Base-by-base conservation (phyloP, 2,888 invertebrate species). In the Hirtodrosophila alboralis region DNA sequence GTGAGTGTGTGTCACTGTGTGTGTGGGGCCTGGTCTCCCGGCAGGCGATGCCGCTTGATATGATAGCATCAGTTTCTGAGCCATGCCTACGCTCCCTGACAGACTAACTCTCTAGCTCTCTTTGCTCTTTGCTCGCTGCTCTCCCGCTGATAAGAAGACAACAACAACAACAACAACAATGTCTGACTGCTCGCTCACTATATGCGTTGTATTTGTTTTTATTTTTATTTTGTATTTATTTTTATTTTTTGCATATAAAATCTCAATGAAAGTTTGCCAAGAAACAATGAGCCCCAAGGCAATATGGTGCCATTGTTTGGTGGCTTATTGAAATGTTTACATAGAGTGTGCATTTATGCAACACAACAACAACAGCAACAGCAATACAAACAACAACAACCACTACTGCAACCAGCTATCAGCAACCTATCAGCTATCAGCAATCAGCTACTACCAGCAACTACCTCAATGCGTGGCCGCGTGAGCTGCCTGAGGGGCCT, bases 241-340 rank as follows among this genome's bases (percentile, higher is more conserved):
- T 58, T 34, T 23, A 37, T 49, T 68, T 75, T 63, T 74, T 68
- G 79, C 84, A 51, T 71, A 79, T 68, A 83, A 74, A 79, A 79
- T 47, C 79, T 80, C 79, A 80, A 80, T 80, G 79, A 83, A 80
- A 83, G 76, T 80, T 80, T 83, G 67, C 76, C 61, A 63, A 76
- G 63, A 65, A 71, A 64, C 76, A 79, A 76, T 64, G 74, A 44
- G 56, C 41, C 57, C 63, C 79, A 83, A 79, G 79, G 84, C 79
- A 48, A 58, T 64, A 61, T 67, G 52, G 58, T 71, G 71, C 28
- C 61, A 45, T 65, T 70, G 65, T 71, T 66, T 59, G 54, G 60
- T 59, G 69, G 51, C 72, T 69, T 60, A 75, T 69, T 75, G 67
- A 73, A 73, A 66, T 73, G 74, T 79, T 79, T 79, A 79, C 79